Evolutionary conservation across 2,888 invertebrate genomes (phyloP).

Genomic region (Malachius bipustulatus): DNA sequence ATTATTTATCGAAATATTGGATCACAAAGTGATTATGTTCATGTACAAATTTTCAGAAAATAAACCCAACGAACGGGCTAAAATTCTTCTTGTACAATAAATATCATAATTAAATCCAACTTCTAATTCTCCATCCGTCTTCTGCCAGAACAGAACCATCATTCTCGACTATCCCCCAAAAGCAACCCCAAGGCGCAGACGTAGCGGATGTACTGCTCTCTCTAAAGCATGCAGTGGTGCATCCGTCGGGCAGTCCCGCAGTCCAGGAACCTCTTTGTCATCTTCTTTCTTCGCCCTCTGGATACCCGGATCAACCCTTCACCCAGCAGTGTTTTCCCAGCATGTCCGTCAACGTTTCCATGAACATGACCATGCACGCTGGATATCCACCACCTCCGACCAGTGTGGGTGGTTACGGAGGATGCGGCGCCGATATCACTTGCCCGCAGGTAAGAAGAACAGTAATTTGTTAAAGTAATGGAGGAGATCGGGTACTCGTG

Average conservation of each 20-base stretch:
- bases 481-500: too few relatives aligned
- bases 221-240: slow-evolving; percentile 77
- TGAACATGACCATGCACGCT: slow-evolving; percentile 98
- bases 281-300: slow-evolving; percentile 51
- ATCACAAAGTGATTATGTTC: too few relatives aligned
- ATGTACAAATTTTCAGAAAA: too few relatives aligned
- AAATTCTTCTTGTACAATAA: too few relatives aligned
- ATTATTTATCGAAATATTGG: too few relatives aligned
- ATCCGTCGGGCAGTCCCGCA: slow-evolving; percentile 48
- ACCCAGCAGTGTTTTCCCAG: slow-evolving; percentile 58
- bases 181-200: slow-evolving; percentile 40
- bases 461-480: too few relatives aligned
- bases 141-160: slow-evolving; percentile 24
- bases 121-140: slow-evolving; percentile 17
- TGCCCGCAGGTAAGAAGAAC: slow-evolving; percentile 57
- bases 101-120: too few relatives aligned
- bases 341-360: slow-evolving; percentile 94
- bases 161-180: slow-evolving; percentile 9
- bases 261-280: slow-evolving; percentile 22
- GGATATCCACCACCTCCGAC: too few relatives aligned
- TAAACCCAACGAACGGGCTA: too few relatives aligned
- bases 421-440: slow-evolving; percentile 43
- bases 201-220: slow-evolving; percentile 83
- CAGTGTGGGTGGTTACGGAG: slow-evolving; percentile 35
- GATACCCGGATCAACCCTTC: slow-evolving; percentile 29